These are phyloP conservation scores for Macrotus californicus DNA, from an alignment of 2,113 vertebrate genomes.

Conservation along the genomic window DNA sequence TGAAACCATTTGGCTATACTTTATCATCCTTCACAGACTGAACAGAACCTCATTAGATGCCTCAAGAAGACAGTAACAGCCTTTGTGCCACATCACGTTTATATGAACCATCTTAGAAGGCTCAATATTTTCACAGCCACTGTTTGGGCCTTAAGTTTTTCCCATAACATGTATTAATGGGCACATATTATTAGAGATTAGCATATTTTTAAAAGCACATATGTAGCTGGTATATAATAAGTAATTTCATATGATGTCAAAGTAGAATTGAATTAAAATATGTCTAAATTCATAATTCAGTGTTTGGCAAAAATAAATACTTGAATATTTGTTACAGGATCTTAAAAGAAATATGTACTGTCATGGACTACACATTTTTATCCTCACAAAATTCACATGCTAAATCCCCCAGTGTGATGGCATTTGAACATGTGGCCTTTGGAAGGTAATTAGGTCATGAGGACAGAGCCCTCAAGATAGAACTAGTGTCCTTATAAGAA, in stretches of 20 bases:
- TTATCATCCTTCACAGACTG: conserved; percentile 24
- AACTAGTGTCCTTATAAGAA: not conserved
- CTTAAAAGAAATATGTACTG: conserved; percentile 8
- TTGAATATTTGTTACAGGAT: not conserved
- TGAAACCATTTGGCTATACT: conserved; percentile 5
- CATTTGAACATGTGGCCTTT: not conserved
- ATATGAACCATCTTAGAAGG: conserved; percentile 20
- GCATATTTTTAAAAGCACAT: conserved; percentile 4
- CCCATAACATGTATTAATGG: not conserved
- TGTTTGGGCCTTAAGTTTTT: not conserved
- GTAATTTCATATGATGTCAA: not conserved
- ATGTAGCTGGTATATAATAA: not conserved
- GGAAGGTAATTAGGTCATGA: not conserved
- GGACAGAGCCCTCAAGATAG: not conserved
- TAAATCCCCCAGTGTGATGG: not conserved
- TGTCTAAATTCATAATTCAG: not conserved
- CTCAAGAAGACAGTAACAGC: not conserved
- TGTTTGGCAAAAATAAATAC: conserved; percentile 2
- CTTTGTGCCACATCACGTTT: not conserved
- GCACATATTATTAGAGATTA: not conserved
- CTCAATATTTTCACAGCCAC: conserved; percentile 25
- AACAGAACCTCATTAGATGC: conserved; percentile 34
- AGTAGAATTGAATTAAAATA: not conserved
- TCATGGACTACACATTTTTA: not conserved
- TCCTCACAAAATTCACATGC: not conserved